Evolutionary conservation across 2,888 invertebrate genomes (phyloP), one percentile per base, ranked within the genome.

Genomic region (Pharmacophagus antenor): DNA sequence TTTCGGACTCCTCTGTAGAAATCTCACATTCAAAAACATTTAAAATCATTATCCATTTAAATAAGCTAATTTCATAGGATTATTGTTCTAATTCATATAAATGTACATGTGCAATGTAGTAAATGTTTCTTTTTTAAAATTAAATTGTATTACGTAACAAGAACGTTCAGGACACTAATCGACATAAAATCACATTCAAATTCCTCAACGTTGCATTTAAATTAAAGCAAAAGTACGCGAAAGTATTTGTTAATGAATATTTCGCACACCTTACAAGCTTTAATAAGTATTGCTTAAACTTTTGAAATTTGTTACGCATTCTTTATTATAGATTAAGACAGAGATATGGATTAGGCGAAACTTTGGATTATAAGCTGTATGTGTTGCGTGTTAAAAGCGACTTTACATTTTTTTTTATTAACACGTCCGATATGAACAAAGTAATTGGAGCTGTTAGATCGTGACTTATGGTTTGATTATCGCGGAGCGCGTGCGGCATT

Each of bases 391-490:
- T 10, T 58, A 67, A 60, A 56, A 58, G 53, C 18, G 22, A 41
- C 56, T 64, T 61, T 67, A 2, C 5, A 20, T 51, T 60, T 56
- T 41, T 52, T 20, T 50, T 3, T 20, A 42, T 20, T 21, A 20
- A 41, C 0, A 15, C 41, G 50, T 21, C 25, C 49, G 55, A 44
- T 42, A 58, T 54, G 57, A 56, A 63, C 53, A 62, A 66, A 55
- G 70, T 69, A 67, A 68, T 64, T 65, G 66, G 69, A 65, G 68
- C 67, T 65, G 73, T 66, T 62, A 71, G 74, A 77, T 82, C 84
- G 84, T 84, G 84, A 84, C 82, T 84, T 79, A 77, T 72, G 77
- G 77, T 83, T 84, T 82, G 80, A 80, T 81, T 82, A 79, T 65
- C 63, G 67, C 62, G 61, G 69, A 68, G 76, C 80, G 79, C 81